Evolutionary conservation across 2,888 invertebrate genomes (phyloP).

Genomic region (Drosophila monieri): DNA sequence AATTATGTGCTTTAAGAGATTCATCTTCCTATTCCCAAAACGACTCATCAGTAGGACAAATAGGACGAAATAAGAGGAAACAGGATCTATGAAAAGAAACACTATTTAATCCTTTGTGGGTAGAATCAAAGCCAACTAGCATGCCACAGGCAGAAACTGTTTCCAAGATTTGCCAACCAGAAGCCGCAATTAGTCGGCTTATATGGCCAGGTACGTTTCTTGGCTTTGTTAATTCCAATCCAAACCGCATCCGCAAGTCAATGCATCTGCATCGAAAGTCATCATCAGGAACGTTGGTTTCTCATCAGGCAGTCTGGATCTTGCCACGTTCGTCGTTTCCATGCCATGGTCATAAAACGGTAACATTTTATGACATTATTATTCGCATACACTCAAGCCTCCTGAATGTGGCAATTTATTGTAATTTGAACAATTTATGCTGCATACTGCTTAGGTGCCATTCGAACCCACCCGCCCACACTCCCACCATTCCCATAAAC

Average conservation of each 20-base stretch:
- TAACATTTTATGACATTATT: conserved; percentile 17
- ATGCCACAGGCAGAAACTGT: conserved; percentile 1
- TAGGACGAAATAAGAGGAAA: not conserved
- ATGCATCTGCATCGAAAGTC: conserved; percentile 11
- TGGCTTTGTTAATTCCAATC: conserved; percentile 13
- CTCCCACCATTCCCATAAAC: conserved; percentile 17
- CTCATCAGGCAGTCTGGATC: conserved; percentile 4
- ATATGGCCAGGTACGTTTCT: not conserved
- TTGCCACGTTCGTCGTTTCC: conserved; percentile 2
- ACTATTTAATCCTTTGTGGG: not conserved
- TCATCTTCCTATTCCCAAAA: not conserved
- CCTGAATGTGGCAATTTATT: conserved; percentile 39
- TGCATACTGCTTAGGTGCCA: conserved; percentile 27
- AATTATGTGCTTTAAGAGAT: conserved; percentile 25
- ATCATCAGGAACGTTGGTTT: not conserved
- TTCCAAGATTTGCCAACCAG: conserved; percentile 1
- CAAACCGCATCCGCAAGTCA: conserved; percentile 23
- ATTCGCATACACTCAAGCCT: conserved; percentile 16
- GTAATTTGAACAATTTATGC: conserved; percentile 39
- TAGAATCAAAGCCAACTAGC: not conserved
- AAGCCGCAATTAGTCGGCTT: conserved; percentile 23
- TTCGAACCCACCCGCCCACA: not conserved
- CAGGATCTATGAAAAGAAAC: not conserved
- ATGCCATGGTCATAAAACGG: conserved; percentile 15
- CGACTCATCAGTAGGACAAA: conserved; percentile 1